Base-by-base conservation (phyloP, 2,113 vertebrate species). In the Tupaia tana region DNA sequence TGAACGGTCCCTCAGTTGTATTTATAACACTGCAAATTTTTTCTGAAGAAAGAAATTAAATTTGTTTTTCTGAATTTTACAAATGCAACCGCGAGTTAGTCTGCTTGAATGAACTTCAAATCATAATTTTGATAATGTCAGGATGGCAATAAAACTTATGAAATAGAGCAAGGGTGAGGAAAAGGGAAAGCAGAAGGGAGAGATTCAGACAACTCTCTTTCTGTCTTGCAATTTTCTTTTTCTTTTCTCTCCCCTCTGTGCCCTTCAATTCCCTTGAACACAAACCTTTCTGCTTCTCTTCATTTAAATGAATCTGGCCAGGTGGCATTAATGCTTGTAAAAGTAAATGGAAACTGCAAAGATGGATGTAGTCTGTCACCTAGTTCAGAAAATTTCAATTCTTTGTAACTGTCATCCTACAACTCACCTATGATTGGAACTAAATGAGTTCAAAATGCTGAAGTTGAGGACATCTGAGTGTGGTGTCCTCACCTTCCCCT, bases 41-140 rank as follows among this genome's bases (percentile, higher is more conserved):
- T 96, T 19, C 89, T 7, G 13, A 96, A 86, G 90, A 89, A 96
- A 97, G 91, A 98, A 96, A 97, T 97, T 97, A 96, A 97, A 97
- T 96, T 96, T 95, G 89, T 64, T 97, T 94, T 94, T 91, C 71
- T 79, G 93, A 70, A 94, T 89, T 95, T 95, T 97, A 95, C 69
- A 91, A 96, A 97, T 20, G 66, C 92, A 96, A 58, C 84, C 56
- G 63, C 0, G 27, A 96, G 77, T 96, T 92, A 69, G 27, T 79
- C 73, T 95, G 93, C 84, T 90, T 93, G 93, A 94, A 87, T 85
- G 83, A 71, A 82, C 92, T 97, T 97, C 91, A 93, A 96, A 95
- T 91, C 93, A 93, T 96, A 94, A 96, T 96, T 96, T 97, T 92
- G 95, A 79, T 93, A 97, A 84, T 83, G 96, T 95, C 97, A 91